Percentiles rank a stretch among this genome's conserved stretches.
Evolutionary conservation across 2,888 invertebrate species (phyloP).

Genomic region (Lasioglossum malachurum): DNA sequence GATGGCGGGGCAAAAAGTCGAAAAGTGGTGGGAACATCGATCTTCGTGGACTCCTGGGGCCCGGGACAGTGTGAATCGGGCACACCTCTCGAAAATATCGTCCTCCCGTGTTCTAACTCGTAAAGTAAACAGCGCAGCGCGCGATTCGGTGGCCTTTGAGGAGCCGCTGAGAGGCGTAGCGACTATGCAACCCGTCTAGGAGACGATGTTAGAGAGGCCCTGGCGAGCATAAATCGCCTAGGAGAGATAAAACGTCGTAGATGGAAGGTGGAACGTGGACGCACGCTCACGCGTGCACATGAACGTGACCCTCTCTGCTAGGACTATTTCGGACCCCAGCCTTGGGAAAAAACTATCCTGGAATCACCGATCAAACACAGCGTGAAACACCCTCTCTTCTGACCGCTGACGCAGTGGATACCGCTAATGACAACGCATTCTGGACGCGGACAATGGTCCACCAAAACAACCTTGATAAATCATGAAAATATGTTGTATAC

Average conservation of each 20-base stretch:
- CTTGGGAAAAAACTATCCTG: not conserved
- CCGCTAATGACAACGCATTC: not conserved
- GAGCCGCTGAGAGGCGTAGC: constrained; percentile 46
- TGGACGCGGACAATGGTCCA: not conserved
- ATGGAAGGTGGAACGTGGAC: constrained; percentile 50
- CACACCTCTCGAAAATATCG: constrained; percentile 42
- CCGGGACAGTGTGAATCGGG: not conserved
- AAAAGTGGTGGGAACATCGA: not conserved
- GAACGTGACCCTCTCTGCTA: constrained; percentile 36
- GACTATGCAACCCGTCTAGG: constrained; percentile 56
- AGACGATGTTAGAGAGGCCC: constrained; percentile 54
- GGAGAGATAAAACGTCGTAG: constrained; percentile 61
- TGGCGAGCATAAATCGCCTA: constrained; percentile 66
- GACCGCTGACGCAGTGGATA: not conserved
- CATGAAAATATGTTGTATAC: not conserved
- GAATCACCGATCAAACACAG: not conserved
- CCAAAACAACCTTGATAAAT: not conserved
- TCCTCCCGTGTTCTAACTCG: constrained; percentile 45
- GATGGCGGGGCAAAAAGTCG: not conserved
- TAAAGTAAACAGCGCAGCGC: constrained; percentile 52
- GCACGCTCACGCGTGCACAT: constrained; percentile 20
- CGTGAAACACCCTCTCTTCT: not conserved
- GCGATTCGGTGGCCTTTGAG: constrained; percentile 66
- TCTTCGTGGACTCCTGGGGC: constrained; percentile 1
- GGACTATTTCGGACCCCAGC: constrained; percentile 6